Conservation (phyloP, 1,140 invertebrate genomes). For the Phenacoccus solenopsis region DNA sequence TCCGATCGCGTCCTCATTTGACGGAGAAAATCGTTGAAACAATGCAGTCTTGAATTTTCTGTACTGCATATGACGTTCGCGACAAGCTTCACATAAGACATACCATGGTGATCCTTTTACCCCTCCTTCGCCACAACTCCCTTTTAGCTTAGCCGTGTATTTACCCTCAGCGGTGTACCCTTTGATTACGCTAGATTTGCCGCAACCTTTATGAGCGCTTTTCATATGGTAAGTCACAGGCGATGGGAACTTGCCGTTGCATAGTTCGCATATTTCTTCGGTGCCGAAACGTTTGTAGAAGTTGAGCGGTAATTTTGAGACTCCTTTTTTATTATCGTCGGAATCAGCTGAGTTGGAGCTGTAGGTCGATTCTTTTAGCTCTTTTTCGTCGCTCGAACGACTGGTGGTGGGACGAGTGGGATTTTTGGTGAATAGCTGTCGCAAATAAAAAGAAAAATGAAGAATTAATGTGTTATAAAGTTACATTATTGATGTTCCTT, state of each 20-base stretch:
- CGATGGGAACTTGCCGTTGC: conserved; percentile 57
- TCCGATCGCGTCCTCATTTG: not conserved
- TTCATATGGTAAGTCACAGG: conserved; percentile 88
- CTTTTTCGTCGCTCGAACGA: not conserved
- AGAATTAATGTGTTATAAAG: not conserved
- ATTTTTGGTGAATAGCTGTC: not conserved
- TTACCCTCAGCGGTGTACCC: conserved; percentile 77
- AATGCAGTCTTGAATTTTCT: not conserved
- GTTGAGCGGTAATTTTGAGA: not conserved
- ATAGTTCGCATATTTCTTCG: conserved; percentile 73
- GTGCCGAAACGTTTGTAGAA: conserved; percentile 31
- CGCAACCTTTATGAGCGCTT: conserved; percentile 77
- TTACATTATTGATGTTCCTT: too few relatives aligned
- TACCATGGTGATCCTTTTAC: conserved; percentile 78
- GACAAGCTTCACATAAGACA: conserved; percentile 75
- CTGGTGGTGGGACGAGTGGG: not conserved
- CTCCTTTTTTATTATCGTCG: not conserved
- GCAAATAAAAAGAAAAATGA: not conserved
- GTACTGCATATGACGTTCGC: conserved; percentile 59
- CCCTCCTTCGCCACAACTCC: conserved; percentile 77
- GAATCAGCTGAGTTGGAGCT: conserved; percentile 21
- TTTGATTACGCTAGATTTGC: conserved; percentile 67
- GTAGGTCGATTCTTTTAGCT: not conserved
- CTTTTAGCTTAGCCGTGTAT: conserved; percentile 61
- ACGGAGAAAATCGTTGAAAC: not conserved